Base-by-base conservation (phyloP, 2,797 vertebrate species). In the Pseudomugil tenellus region DNA sequence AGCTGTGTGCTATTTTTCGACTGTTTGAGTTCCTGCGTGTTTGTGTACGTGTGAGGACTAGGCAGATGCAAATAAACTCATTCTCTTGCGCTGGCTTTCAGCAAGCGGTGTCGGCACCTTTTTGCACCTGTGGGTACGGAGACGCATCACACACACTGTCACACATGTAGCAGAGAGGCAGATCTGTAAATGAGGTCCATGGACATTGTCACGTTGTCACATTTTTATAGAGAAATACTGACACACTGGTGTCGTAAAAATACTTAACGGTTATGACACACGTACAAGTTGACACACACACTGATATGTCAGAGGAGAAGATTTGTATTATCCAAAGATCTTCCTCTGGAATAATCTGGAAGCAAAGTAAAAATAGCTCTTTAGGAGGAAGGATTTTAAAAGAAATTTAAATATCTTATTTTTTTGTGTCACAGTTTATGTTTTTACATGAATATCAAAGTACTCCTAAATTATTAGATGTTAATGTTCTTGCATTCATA, bases 41-140 rank as follows among this genome's bases (percentile, higher is more conserved):
- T 64, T 53, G 64, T 39, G 32, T 55, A 63, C 43, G 21, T 64
- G 65, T 23, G 66, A 55, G 43, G 69, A 41, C 25, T 21, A 58
- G 57, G 70, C 52, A 62, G 79, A 69, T 58, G 62, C 52, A 85
- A 57, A 83, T 76, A 81, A 76, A 82, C 43, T 60, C 55, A 71
- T 67, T 77, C 63, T 55, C 39, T 28, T 46, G 59, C 64, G 72
- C 54, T 61, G 54, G 63, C 75, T 58, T 77, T 52, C 25, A 62
- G 52, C 63, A 53, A 81, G 77, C 59, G 46, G 67, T 83, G 84
- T 84, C 80, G 79, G 76, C 77, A 74, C 80, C 79, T 72, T 46
- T 70, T 69, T 72, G 77, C 81, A 84, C 83, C 83, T 86, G 78
- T 83, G 78, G 72, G 73, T 75, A 77, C 77, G 49, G 58, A 70